Percentiles rank a stretch among this genome's conserved stretches.
Evolutionary conservation across 2,888 invertebrate species (phyloP).

Genomic region (Frankliniella intonsa): DNA sequence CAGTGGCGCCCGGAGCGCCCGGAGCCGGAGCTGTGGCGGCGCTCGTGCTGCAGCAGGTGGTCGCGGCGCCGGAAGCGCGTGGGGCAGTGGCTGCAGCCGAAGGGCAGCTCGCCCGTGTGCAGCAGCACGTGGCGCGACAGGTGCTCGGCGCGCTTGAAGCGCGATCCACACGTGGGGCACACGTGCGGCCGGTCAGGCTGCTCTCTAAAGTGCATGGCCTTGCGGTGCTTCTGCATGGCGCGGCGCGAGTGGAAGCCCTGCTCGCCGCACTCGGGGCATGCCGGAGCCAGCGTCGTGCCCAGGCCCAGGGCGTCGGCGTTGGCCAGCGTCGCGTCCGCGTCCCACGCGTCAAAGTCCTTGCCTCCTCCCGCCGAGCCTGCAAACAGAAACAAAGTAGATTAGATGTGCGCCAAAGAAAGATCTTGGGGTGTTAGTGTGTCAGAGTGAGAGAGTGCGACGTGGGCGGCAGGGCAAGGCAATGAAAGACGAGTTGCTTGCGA

Average conservation of each 20-base stretch:
- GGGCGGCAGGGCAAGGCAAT: not conserved
- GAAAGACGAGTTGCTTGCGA: not conserved
- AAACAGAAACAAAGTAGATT: not conserved
- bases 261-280: slow-evolving; percentile 1
- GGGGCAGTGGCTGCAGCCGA: not conserved
- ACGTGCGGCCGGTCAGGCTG: not conserved
- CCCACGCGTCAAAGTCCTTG: not conserved
- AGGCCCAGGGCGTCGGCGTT: not conserved
- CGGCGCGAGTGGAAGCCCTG: not conserved
- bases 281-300: not conserved
- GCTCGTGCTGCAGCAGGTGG: slow-evolving; percentile 4
- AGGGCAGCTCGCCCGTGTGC: slow-evolving; percentile 18
- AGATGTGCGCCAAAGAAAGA: not conserved
- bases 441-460: not conserved
- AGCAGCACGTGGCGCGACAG: slow-evolving; percentile 12
- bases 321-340: not conserved
- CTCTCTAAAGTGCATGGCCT: not conserved
- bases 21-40: not conserved
- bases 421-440: not conserved
- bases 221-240: not conserved
- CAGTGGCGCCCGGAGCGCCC: not conserved
- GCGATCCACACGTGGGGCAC: not conserved
- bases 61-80: slow-evolving; percentile 5
- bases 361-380: not conserved
- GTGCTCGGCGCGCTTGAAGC: slow-evolving; percentile 21